A percentile compares a stretch with the other conserved stretches of the same genome.
These are phyloP conservation scores for Petrocephalus sullivani DNA, from an alignment of 2,797 vertebrate genomes.

Conservation along the genomic window DNA sequence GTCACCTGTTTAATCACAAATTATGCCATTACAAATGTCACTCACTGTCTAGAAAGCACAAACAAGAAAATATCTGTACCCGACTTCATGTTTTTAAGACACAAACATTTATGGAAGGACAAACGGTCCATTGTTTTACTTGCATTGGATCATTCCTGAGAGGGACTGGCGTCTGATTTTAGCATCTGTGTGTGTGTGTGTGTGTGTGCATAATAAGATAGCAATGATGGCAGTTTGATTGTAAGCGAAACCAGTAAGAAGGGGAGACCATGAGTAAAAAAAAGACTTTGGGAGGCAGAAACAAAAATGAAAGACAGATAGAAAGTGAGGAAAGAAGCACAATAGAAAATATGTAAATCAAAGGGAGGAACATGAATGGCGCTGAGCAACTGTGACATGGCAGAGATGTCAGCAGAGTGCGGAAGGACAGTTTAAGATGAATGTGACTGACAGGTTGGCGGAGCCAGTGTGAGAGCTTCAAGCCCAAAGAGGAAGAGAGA, in stretches of 20 bases:
- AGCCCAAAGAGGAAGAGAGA: constrained; percentile 16
- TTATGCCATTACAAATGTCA: neutral
- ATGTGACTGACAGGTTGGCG: constrained; percentile 16
- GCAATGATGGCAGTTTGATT: constrained; percentile 35
- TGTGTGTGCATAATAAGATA: neutral
- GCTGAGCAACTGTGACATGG: neutral
- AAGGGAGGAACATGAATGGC: neutral
- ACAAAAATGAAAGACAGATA: neutral
- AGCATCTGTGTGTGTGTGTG: constrained; percentile 16
- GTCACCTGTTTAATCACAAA: neutral
- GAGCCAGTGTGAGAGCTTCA: neutral
- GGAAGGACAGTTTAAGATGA: neutral
- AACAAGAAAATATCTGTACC: neutral
- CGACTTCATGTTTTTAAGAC: neutral
- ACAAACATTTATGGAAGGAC: neutral
- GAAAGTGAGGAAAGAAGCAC: neutral
- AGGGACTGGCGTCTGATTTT: constrained; percentile 25
- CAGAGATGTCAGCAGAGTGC: neutral
- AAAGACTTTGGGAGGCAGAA: neutral
- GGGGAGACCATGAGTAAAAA: neutral
- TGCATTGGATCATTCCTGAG: constrained; percentile 25
- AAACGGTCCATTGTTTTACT: constrained; percentile 18
- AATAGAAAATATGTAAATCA: neutral
- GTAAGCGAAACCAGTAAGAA: constrained; percentile 16
- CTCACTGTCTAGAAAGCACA: neutral